Percentiles rank a stretch among this genome's conserved stretches.
phyloP scores from a whole-genome alignment of 2,888 invertebrate genomes.

The Dasypolia templi region DNA sequence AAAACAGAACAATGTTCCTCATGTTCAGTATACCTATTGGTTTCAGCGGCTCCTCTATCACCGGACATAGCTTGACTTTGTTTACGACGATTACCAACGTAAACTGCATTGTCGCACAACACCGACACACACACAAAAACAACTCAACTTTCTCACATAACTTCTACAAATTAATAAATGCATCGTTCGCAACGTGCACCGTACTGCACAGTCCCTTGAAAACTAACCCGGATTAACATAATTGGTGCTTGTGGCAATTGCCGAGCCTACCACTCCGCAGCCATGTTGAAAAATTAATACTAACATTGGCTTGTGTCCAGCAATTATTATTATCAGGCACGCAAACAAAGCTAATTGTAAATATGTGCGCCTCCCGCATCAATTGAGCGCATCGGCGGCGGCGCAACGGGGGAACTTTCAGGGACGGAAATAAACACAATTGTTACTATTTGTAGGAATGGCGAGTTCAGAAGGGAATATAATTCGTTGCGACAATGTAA shows the following conservation, averaged over 20 bases:
- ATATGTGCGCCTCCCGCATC: conserved; percentile 87
- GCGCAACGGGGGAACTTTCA: conserved; percentile 87
- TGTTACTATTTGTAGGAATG: conserved; percentile 85
- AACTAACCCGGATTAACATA: conserved; percentile 89
- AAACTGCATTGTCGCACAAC: conserved; percentile 86
- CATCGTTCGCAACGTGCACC: conserved; percentile 85
- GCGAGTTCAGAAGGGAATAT: conserved; percentile 69
- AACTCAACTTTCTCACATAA: conserved; percentile 81
- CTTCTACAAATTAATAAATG: conserved; percentile 80
- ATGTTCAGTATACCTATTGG: conserved; percentile 79
- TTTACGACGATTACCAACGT: conserved; percentile 88
- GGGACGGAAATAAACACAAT: conserved; percentile 87
- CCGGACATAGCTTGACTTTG: conserved; percentile 87
- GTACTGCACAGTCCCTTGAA: conserved; percentile 81
- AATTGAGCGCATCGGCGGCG: conserved; percentile 82
- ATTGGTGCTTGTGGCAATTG: conserved; percentile 84
- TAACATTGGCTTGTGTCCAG: conserved; percentile 83
- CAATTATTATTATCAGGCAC: conserved; percentile 84
- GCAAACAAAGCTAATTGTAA: conserved; percentile 88
- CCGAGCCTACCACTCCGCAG: conserved; percentile 78
- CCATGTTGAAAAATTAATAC: conserved; percentile 83
- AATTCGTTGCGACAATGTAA: conserved; percentile 54
- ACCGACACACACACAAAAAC: conserved; percentile 76
- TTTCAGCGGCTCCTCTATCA: conserved; percentile 83
- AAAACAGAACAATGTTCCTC: conserved; percentile 16